A percentile compares a stretch with the other conserved stretches of the same genome.
These are phyloP conservation scores for Scolanthus callimorphus DNA, from an alignment of 92 coral and sea anemone species.

Conservation along the genomic window DNA sequence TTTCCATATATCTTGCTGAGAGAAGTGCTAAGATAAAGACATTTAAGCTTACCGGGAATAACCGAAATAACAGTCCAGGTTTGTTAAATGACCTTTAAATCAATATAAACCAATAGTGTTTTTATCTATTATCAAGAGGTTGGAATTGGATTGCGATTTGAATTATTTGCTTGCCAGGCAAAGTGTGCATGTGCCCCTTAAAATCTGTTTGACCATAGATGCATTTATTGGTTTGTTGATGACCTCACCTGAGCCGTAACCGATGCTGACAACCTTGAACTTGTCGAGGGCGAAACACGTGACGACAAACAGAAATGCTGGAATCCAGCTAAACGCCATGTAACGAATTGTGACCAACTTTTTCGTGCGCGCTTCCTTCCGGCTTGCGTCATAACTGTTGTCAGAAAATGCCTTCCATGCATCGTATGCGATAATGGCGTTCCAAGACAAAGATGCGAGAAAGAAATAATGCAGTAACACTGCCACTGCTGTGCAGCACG, in stretches of 20 bases:
- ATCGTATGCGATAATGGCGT: slow-evolving; percentile 50
- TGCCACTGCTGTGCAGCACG: slow-evolving; percentile 37
- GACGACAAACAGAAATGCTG: slow-evolving; percentile 31
- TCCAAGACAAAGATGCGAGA: slow-evolving; percentile 57
- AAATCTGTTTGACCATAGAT: too few relatives aligned
- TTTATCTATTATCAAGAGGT: too few relatives aligned
- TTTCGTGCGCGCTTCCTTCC: slow-evolving; percentile 12
- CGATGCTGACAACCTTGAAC: slow-evolving; percentile 22
- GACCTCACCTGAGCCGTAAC: slow-evolving; percentile 52
- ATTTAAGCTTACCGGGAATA: too few relatives aligned
- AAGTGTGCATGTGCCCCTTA: too few relatives aligned
- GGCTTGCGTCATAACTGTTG: slow-evolving; percentile 14
- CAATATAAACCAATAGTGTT: too few relatives aligned
- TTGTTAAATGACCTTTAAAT: too few relatives aligned
- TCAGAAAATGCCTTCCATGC: slow-evolving; percentile 53
- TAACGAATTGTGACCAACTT: slow-evolving; percentile 27
- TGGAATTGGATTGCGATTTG: too few relatives aligned
- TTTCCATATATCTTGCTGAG: too few relatives aligned
- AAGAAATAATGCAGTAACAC: slow-evolving; percentile 36
- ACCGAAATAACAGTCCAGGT: too few relatives aligned
- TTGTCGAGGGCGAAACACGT: slow-evolving; percentile 38
- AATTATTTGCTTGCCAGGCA: too few relatives aligned
- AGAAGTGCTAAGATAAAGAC: too few relatives aligned
- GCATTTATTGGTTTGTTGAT: too few relatives aligned
- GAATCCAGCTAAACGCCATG: slow-evolving; percentile 56